Evolutionary conservation across 1,140 invertebrate genomes (phyloP).

Genomic region (Pemphigus obesinymphae): DNA sequence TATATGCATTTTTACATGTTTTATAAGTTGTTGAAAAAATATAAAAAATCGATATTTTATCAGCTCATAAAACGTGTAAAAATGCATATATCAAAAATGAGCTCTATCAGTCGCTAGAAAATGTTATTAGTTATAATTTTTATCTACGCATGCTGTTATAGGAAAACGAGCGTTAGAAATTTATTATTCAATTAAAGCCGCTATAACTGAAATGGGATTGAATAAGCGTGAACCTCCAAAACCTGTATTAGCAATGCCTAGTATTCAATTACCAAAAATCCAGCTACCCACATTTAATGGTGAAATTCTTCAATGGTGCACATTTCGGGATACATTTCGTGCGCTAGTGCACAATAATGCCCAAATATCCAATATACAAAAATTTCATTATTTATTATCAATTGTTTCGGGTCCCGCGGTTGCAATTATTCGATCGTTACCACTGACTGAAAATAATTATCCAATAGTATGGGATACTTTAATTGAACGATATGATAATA

Average conservation of each 20-base stretch:
- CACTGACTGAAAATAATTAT: background rate
- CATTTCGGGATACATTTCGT: background rate
- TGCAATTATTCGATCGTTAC: background rate
- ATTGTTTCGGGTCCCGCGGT: background rate
- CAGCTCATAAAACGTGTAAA: too few species aligned
- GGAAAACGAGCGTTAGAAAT: background rate
- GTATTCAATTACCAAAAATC: background rate
- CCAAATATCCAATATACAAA: background rate
- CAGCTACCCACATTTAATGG: background rate
- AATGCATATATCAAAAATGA: too few species aligned
- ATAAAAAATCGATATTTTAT: too few species aligned
- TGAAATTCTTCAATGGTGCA: background rate
- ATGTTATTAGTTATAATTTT: too few species aligned
- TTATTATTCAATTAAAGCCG: background rate
- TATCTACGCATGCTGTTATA: too few species aligned
- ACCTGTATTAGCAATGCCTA: fast-evolving
- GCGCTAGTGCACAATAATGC: background rate
- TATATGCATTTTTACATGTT: too few species aligned
- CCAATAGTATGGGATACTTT: background rate
- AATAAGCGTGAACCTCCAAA: background rate
- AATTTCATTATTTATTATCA: background rate
- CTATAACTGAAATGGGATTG: background rate
- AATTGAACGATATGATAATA: background rate
- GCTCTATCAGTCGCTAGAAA: too few species aligned
- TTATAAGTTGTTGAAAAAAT: too few species aligned